Base-by-base conservation (phyloP, 2,797 vertebrate genomes). In the Crenuchus spilurus region DNA sequence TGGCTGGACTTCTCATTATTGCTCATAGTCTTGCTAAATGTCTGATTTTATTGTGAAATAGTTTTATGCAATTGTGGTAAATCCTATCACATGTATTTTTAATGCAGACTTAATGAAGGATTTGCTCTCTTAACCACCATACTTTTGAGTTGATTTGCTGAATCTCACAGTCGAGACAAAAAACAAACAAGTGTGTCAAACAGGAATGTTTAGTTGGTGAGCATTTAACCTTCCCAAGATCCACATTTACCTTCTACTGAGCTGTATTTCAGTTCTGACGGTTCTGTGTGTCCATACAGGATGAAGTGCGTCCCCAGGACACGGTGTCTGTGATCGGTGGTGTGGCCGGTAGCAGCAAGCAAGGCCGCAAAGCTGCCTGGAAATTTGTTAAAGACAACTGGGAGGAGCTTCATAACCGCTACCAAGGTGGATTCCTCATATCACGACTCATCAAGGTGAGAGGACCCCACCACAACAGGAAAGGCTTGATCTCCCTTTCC, bases 251-350 rank as follows among this genome's bases (percentile, higher is more conserved):
- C 1, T 33, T 39, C 7, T 39, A 14, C 10, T 39, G 1, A 11
- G 31, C 28, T 49, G 1, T 64, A 14, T 55, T 72, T 37, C n/a
- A 16, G 26, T 3, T 18, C 22, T 60, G 30, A n/a, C 20, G 48
- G 2, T 26, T 1, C 30, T 13, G 44, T 35, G 42, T 67, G 6
- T 63, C 51, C 52, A 22, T 18, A 49, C 88, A 99, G 97, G 97
- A 99, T 88, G 97, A 98, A 60, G 97, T 99, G 72, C 96, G 97
- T 88, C 96, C 97, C n/a, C 97, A 99, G 91, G 97, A 99, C 88
- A 99, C 97, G 0, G 97, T 99, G 33, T 97, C 95, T 0, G 97
- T 99, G 41, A 97, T 99, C 0, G 97, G 97, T 0, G 97, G 97
- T 13, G 97, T 99, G 16, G 97, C 97, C 5, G 95, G 95, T 80